Evolutionary conservation across 2,888 invertebrate species (phyloP).

Genomic region (Tetragonisca angustula): DNA sequence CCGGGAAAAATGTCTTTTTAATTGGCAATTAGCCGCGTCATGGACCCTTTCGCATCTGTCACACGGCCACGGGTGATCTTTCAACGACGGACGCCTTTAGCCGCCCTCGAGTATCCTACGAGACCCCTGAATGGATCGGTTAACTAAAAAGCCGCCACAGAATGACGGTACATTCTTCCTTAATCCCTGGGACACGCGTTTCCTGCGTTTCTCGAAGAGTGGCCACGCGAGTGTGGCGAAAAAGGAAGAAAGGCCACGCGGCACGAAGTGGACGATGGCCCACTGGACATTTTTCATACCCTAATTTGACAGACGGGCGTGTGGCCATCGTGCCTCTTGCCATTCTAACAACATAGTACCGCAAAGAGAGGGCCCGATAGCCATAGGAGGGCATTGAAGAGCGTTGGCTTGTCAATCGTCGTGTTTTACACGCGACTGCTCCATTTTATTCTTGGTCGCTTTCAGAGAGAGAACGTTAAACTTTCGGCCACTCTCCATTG

Average conservation of each 20-base stretch:
- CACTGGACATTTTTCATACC: constrained; percentile 71
- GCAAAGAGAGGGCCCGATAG: not conserved
- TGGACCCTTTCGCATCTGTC: constrained; percentile 79
- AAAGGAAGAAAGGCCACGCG: constrained; percentile 43
- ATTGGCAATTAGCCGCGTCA: constrained; percentile 83
- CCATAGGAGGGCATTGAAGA: constrained; percentile 9
- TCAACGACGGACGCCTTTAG: constrained; percentile 29
- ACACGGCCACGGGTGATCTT: constrained; percentile 56
- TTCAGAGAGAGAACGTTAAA: not conserved
- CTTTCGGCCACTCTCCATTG: no score
- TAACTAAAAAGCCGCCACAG: constrained; percentile 69
- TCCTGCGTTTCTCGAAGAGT: constrained; percentile 33
- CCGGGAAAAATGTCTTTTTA: constrained; percentile 80
- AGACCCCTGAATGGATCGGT: constrained; percentile 52
- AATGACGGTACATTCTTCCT: constrained; percentile 66
- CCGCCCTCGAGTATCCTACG: constrained; percentile 59
- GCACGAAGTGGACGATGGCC: constrained; percentile 53
- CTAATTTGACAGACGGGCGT: constrained; percentile 76
- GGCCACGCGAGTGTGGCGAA: constrained; percentile 51
- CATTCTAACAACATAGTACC: not conserved
- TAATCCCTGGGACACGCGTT: constrained; percentile 73
- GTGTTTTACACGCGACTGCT: constrained; percentile 24
- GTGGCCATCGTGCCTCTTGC: constrained; percentile 26
- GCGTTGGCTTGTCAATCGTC: constrained; percentile 4
- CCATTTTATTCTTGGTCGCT: constrained; percentile 21